These are phyloP conservation scores for Dendrolimus kikuchii DNA, from an alignment of 1,140 invertebrate species.

Conservation along the genomic window DNA sequence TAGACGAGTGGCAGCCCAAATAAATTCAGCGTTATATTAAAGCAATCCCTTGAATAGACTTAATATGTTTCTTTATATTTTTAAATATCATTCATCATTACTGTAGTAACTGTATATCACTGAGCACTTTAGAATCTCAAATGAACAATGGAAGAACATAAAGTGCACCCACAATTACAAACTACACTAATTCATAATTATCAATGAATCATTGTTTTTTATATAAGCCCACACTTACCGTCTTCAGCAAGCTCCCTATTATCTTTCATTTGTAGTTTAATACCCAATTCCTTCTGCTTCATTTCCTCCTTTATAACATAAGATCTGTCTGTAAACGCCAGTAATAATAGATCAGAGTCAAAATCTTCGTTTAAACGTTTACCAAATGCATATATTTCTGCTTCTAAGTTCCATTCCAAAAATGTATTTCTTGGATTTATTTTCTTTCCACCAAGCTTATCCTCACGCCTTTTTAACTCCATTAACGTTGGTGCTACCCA, in stretches of 20 bases:
- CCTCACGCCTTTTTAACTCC: constrained; percentile 45
- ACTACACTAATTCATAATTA: no score
- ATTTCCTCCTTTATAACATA: constrained; percentile 83
- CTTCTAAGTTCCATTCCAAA: constrained; percentile 90
- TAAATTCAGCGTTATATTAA: no score
- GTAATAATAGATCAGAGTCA: constrained; percentile 77
- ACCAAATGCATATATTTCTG: constrained; percentile 92
- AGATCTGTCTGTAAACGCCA: constrained; percentile 86
- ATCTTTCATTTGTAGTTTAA: constrained; percentile 77
- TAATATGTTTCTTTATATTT: no score
- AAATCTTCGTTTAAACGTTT: constrained; percentile 90
- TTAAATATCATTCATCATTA: no score
- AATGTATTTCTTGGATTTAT: constrained; percentile 73
- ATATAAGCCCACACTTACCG: constrained; percentile 68
- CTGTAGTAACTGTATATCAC: no score
- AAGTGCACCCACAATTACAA: no score
- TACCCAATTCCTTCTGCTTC: constrained; percentile 79
- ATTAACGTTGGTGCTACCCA: constrained; percentile 59
- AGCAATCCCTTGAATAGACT: no score
- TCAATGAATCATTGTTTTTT: no score
- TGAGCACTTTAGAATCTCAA: no score
- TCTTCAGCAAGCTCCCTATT: constrained; percentile 79
- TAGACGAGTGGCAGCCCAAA: no score
- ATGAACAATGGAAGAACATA: no score
- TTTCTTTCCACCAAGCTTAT: constrained; percentile 49